Conservation (phyloP, 2,797 vertebrate species). For the Phyllotis vaccarum region DNA sequence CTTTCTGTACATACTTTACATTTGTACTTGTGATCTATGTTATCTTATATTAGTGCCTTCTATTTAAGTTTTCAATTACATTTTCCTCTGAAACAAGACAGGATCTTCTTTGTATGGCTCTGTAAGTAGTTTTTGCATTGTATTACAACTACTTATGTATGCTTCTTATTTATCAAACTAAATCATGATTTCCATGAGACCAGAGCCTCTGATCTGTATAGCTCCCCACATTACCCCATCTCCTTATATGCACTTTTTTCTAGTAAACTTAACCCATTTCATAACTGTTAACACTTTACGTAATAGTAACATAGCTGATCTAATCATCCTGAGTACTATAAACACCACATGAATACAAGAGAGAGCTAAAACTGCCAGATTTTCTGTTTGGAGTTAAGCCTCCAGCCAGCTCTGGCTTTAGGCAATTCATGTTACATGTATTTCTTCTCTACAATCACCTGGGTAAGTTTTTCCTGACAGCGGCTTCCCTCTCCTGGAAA, state of each 20-base stretch:
- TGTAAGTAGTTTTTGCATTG: slow-evolving; percentile 41
- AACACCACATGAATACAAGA: slow-evolving; percentile 50
- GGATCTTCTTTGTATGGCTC: slow-evolving; percentile 17
- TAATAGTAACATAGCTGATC: slow-evolving; percentile 9
- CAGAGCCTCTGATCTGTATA: slow-evolving; percentile 14
- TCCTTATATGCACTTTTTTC: slow-evolving; percentile 55
- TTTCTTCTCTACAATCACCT: too few relatives aligned
- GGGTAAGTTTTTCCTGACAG: too few relatives aligned
- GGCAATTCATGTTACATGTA: too few relatives aligned
- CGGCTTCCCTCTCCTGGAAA: too few relatives aligned
- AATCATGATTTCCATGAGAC: slow-evolving; percentile 20
- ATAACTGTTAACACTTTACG: slow-evolving; percentile 43
- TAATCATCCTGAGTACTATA: slow-evolving; percentile 48
- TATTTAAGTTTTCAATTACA: slow-evolving; percentile 42
- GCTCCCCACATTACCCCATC: slow-evolving; percentile 36
- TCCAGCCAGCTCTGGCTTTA: too few relatives aligned
- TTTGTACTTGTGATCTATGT: slow-evolving; percentile 26
- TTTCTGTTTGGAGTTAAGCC: too few relatives aligned
- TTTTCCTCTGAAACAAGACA: slow-evolving; percentile 54
- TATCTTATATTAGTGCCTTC: slow-evolving; percentile 46
- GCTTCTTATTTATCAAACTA: slow-evolving; percentile 17
- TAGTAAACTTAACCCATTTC: slow-evolving; percentile 51
- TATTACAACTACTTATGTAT: slow-evolving; percentile 6
- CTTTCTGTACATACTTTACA: not conserved
- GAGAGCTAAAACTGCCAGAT: not conserved